Conservation (phyloP, 2,888 invertebrate genomes). For the Tetheella fluctuosa region DNA sequence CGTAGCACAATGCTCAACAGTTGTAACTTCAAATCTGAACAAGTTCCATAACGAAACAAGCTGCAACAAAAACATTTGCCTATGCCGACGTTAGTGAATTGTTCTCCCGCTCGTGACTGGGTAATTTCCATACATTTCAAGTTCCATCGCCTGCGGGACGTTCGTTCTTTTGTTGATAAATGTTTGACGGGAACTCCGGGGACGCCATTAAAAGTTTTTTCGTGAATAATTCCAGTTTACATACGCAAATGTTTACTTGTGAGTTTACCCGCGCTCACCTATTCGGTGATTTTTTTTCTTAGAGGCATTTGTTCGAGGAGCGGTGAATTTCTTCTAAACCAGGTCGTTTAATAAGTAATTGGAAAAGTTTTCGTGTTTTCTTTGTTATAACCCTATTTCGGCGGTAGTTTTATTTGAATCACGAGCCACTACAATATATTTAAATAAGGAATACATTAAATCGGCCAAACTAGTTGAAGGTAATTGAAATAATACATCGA, state of each 20-base stretch:
- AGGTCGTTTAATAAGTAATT: constrained; percentile 77
- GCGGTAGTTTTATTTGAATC: constrained; percentile 38
- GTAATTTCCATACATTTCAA: constrained; percentile 85
- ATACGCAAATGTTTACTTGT: constrained; percentile 83
- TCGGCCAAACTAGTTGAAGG: constrained; percentile 15
- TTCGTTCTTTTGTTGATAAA: constrained; percentile 85
- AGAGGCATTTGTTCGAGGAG: constrained; percentile 74
- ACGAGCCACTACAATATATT: constrained; percentile 21
- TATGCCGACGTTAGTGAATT: constrained; percentile 83
- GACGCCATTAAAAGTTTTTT: constrained; percentile 85
- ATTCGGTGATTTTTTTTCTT: constrained; percentile 82
- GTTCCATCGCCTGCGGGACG: constrained; percentile 84
- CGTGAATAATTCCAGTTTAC: constrained; percentile 84
- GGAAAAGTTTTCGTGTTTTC: constrained; percentile 71
- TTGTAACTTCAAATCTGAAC: constrained; percentile 69
- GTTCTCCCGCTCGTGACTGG: constrained; percentile 83
- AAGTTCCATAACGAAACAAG: constrained; percentile 74
- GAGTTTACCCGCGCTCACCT: constrained; percentile 81
- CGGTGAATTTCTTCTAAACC: constrained; percentile 67
- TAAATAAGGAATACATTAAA: background rate
- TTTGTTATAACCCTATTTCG: constrained; percentile 60
- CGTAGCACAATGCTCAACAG: constrained; percentile 47
- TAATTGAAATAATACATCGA: constrained; percentile 32
- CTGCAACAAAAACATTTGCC: constrained; percentile 83
- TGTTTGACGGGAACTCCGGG: constrained; percentile 84